Evolutionary conservation across 2,113 vertebrate genomes (phyloP).

Genomic region (Nipponia nippon): DNA sequence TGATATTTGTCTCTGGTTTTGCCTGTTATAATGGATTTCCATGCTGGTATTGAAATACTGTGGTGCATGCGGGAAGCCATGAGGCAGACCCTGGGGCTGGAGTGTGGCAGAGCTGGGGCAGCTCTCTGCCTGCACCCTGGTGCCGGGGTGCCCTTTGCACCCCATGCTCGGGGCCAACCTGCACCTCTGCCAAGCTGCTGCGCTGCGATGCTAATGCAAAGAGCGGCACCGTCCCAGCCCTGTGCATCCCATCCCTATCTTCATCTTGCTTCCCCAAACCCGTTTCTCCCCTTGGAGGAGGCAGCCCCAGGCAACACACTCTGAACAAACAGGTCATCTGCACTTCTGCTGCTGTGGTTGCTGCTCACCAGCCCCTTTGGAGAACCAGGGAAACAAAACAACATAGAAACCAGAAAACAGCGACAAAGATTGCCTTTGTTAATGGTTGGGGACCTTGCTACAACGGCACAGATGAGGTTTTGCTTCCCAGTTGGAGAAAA

Average conservation of each 20-base stretch:
- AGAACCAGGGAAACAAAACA: background rate
- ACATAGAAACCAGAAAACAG: background rate
- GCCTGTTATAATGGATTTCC: background rate
- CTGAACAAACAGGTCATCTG: background rate
- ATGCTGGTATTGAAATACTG: background rate
- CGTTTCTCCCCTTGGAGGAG: accelerated
- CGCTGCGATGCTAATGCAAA: background rate
- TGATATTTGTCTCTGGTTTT: background rate
- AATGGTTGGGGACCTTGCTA: background rate
- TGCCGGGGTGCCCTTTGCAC: background rate
- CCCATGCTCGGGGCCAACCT: background rate
- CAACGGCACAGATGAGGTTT: background rate
- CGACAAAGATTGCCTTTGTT: background rate
- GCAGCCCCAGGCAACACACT: background rate
- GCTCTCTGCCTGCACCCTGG: background rate
- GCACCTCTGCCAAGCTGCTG: background rate
- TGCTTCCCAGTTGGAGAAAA: background rate
- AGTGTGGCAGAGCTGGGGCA: accelerated
- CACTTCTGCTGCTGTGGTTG: background rate
- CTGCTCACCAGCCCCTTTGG: background rate
- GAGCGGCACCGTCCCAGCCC: accelerated
- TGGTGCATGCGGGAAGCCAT: accelerated
- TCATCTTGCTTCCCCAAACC: background rate
- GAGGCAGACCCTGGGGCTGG: background rate
- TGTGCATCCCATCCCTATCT: background rate